Base-by-base conservation (phyloP, 2,797 vertebrate genomes). In the Malurus splendens region DNA sequence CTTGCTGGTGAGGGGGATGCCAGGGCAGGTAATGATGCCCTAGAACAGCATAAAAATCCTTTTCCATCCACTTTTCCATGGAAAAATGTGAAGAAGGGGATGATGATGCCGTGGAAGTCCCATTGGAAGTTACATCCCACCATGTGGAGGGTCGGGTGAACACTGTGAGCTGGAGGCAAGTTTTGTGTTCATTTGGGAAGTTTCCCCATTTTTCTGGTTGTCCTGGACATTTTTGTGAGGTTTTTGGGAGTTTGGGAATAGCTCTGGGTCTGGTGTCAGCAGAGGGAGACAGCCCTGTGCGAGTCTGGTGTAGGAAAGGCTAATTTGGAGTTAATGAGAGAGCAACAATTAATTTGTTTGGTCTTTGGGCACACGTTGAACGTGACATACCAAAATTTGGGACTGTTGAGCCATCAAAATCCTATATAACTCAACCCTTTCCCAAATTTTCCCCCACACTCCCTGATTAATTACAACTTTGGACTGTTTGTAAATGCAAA, bases 331-430 rank as follows among this genome's bases (percentile, higher is more conserved):
- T 82, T 78, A 80, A 74, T 27, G 54, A 64, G 30, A 33, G 48
- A 57, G 38, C 33, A 64, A 5, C 9, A 32, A 32, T 14, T 39
- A 47, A 8, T 84, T 60, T 20, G 7, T 52, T 83, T 4, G 1
- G 5, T 62, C 57, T 79, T 60, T 5, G 6, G 3, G 0, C 20
- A 4, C 2, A 2, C 0, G 0, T 56, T 41, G 42, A 57, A 27
- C 9, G 18, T 1, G 0, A 38, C 0, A 7, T 12, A 14, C 66
- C 65, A 38, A 64, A 75, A 24, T 10, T 22, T n/a, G 27, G 28
- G 7, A 18, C 5, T 0, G 20, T 55, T 0, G 27, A 72, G 11
- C 47, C 3, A 2, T 51, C 56, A 60, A 67, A 64, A 52, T 81
- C 42, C 30, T 19, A 1, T 27, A 3, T 32, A 76, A 39, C 2